Conservation (phyloP, 2,113 vertebrate species). For the Cynopterus brachyotis region DNA sequence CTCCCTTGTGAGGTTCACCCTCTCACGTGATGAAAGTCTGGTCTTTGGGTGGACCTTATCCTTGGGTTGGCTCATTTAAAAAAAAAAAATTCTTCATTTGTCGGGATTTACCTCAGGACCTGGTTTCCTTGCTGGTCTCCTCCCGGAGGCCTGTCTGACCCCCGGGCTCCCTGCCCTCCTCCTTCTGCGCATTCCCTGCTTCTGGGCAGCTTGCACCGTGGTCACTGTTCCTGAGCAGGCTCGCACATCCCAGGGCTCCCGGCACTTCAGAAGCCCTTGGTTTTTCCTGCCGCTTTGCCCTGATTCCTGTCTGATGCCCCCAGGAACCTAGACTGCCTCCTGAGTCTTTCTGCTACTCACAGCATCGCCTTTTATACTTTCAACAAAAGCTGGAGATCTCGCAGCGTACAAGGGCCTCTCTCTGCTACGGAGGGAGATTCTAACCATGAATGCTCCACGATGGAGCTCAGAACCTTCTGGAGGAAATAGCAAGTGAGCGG, state of each 20-base stretch:
- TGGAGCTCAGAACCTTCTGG: background rate
- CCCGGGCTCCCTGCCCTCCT: background rate
- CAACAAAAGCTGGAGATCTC: background rate
- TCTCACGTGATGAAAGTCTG: background rate
- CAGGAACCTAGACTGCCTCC: background rate
- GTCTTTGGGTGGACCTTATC: background rate
- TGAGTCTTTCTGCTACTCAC: background rate
- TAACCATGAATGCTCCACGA: background rate
- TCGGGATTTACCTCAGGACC: background rate
- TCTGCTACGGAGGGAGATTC: background rate
- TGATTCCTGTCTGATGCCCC: background rate
- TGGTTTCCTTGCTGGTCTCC: background rate
- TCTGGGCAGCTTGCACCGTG: background rate
- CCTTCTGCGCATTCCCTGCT: background rate
- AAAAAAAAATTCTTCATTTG: background rate
- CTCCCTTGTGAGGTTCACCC: background rate
- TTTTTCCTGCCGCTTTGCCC: background rate
- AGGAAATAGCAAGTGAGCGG: background rate
- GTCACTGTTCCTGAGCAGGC: background rate
- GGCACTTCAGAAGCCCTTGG: background rate
- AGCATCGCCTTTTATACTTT: background rate
- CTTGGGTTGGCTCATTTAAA: background rate
- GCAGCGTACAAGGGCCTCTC: background rate
- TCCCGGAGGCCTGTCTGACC: background rate
- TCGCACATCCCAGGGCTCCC: background rate